Percentiles rank a stretch among this genome's conserved stretches.
These are phyloP conservation scores for Ceratosolen fusciceps DNA, from an alignment of 1,140 invertebrate genomes.

Conservation along the genomic window DNA sequence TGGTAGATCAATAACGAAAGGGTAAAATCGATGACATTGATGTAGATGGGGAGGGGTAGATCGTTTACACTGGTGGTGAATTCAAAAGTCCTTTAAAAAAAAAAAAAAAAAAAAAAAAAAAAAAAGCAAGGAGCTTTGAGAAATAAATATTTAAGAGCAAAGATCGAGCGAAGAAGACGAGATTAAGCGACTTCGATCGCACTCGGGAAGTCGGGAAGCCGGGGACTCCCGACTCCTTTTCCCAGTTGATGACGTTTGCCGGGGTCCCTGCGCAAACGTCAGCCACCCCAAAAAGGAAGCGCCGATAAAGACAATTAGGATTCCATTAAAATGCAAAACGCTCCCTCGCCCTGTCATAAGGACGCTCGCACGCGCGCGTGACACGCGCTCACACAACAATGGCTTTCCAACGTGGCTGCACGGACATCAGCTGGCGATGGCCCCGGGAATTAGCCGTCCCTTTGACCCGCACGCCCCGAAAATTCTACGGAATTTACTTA, in stretches of 20 bases:
- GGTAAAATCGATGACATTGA: background rate
- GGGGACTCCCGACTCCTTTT: background rate
- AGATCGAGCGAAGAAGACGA: background rate
- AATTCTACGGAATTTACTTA: slow-evolving; percentile 10
- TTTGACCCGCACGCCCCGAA: slow-evolving; percentile 46
- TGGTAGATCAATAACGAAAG: background rate
- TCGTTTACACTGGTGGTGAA: background rate
- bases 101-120: background rate
- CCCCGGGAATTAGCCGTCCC: slow-evolving; percentile 68
- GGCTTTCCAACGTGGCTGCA: slow-evolving; percentile 61
- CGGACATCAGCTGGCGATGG: slow-evolving; percentile 69
- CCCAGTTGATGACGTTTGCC: background rate
- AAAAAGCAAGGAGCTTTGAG: background rate
- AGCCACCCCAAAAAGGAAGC: slow-evolving; percentile 4
- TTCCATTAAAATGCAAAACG: slow-evolving; percentile 49
- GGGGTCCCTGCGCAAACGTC: background rate
- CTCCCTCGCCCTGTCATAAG: slow-evolving; percentile 34
- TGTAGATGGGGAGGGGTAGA: background rate
- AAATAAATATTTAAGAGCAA: background rate
- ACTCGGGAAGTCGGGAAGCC: too few relatives aligned
- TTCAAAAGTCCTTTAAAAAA: background rate
- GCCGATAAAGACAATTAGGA: slow-evolving; percentile 45
- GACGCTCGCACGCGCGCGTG: slow-evolving; percentile 17
- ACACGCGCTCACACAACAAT: slow-evolving; percentile 57
- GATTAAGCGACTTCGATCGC: background rate